Conservation (phyloP, 2,113 vertebrate genomes). For the Halcyon malimbica region DNA sequence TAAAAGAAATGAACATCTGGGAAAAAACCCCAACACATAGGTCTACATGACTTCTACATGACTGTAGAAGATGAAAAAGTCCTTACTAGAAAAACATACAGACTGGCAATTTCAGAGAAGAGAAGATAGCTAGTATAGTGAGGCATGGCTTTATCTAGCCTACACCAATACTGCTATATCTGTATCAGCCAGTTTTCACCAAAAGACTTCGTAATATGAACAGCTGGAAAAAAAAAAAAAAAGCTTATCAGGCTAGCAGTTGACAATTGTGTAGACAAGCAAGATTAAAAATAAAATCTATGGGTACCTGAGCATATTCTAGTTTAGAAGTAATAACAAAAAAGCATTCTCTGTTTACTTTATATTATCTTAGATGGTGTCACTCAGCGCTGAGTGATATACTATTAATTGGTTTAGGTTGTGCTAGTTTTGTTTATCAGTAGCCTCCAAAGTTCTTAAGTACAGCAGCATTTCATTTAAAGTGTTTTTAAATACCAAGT, state of each 20-base stretch:
- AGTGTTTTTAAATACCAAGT: not conserved
- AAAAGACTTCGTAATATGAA: not conserved
- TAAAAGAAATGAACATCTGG: not conserved
- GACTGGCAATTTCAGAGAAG: not conserved
- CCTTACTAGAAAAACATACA: rapidly evolving
- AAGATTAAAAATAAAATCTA: not conserved
- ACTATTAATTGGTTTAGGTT: not conserved
- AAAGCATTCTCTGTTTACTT: not conserved
- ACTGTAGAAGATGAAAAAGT: not conserved
- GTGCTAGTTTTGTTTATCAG: not conserved
- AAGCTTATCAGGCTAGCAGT: not conserved
- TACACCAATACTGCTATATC: not conserved
- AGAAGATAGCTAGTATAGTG: not conserved
- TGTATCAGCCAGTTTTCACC: not conserved
- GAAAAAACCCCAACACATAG: not conserved
- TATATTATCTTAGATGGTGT: not conserved
- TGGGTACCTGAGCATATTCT: not conserved
- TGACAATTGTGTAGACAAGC: not conserved
- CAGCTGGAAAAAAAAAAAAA: not conserved
- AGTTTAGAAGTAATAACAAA: not conserved
- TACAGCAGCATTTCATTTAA: not conserved
- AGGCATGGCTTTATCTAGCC: not conserved
- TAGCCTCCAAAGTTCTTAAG: not conserved
- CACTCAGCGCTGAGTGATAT: not conserved
- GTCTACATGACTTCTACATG: not conserved